Evolutionary conservation across 2,888 invertebrate species (phyloP).

Genomic region (Clivina fossor): DNA sequence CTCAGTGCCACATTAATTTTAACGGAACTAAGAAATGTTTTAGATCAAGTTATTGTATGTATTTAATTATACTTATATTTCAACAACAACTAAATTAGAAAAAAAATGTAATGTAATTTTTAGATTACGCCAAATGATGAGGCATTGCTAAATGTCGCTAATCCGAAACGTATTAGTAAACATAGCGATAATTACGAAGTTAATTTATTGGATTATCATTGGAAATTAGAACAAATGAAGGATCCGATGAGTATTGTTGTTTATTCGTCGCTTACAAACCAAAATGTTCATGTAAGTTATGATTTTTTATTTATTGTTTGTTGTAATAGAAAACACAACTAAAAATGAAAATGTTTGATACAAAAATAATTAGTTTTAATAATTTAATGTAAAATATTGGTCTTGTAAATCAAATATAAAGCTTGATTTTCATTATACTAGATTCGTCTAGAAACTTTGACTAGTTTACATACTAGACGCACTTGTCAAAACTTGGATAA

Average conservation of each 20-base stretch:
- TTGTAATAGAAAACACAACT: too few relatives aligned
- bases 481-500: too few relatives aligned
- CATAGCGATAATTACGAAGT: constrained; percentile 45
- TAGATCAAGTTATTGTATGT: constrained; percentile 58
- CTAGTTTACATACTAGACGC: too few relatives aligned
- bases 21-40: constrained; percentile 59
- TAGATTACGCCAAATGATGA: constrained; percentile 48
- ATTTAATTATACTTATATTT: constrained; percentile 4
- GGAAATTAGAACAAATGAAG: constrained; percentile 49
- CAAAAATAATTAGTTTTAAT: too few relatives aligned
- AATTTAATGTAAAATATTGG: too few relatives aligned
- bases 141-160: constrained; percentile 46
- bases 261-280: constrained; percentile 47
- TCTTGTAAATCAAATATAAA: too few relatives aligned
- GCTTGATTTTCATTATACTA: too few relatives aligned
- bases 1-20: constrained; percentile 49
- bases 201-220: constrained; percentile 50
- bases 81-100: not conserved
- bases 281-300: constrained; percentile 44
- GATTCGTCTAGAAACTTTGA: too few relatives aligned
- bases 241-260: constrained; percentile 49
- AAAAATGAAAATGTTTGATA: too few relatives aligned
- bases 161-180: constrained; percentile 40
- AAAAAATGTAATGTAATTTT: constrained; percentile 35
- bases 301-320: too few relatives aligned